Evolutionary conservation across 2,888 invertebrate genomes (phyloP).

Genomic region (Crocallis elinguaria): DNA sequence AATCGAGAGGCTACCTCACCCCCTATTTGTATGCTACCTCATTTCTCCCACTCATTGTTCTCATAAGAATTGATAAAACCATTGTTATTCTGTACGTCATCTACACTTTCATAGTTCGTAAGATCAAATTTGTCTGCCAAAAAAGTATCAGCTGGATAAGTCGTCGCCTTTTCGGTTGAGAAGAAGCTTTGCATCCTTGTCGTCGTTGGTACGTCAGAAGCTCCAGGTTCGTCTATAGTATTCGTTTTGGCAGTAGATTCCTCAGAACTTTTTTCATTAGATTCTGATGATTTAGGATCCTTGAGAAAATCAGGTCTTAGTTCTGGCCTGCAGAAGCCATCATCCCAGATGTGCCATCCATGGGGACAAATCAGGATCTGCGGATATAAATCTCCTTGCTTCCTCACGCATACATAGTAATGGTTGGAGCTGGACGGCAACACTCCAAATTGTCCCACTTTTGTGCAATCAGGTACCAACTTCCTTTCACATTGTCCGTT

Average conservation of each 20-base stretch:
- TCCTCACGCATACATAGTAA: conserved; percentile 72
- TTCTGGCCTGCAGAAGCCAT: conserved; percentile 66
- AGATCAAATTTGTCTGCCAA: conserved; percentile 74
- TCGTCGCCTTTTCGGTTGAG: conserved; percentile 65
- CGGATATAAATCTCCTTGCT: conserved; percentile 55
- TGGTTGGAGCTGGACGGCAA: conserved; percentile 64
- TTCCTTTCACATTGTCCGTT: conserved; percentile 66
- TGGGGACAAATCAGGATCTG: conserved; percentile 77
- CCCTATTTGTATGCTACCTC: not conserved
- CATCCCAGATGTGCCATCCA: conserved; percentile 70
- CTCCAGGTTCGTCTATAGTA: not conserved
- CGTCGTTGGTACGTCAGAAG: conserved; percentile 33
- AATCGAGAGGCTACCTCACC: no score
- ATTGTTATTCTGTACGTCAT: conserved; percentile 51
- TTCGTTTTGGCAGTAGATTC: conserved; percentile 20
- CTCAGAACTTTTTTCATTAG: conserved; percentile 24
- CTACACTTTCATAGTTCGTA: conserved; percentile 63
- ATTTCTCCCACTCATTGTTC: conserved; percentile 27
- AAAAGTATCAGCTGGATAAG: conserved; percentile 69
- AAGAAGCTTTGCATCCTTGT: conserved; percentile 60
- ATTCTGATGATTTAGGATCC: conserved; percentile 12
- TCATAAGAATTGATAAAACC: conserved; percentile 61
- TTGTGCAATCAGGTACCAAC: conserved; percentile 63
- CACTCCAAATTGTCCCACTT: conserved; percentile 64
- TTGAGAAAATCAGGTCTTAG: conserved; percentile 30